Conservation (phyloP, 2,113 vertebrate species). For the Mormoops blainvillei region DNA sequence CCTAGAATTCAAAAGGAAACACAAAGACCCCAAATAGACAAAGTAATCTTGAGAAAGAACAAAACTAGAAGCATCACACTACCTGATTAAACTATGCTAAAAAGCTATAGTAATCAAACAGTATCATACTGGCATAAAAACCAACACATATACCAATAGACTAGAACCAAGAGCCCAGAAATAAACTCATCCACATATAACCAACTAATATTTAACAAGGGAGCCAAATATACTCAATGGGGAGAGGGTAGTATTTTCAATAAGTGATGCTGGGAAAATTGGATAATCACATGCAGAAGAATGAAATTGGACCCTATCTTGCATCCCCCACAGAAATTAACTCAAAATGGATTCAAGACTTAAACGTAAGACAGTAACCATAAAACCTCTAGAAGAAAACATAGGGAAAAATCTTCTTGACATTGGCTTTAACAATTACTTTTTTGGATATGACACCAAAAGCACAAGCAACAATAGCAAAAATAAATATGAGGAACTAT, state of each 20-base stretch:
- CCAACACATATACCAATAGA: neutral
- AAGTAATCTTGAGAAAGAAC: too few species aligned
- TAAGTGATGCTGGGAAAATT: neutral
- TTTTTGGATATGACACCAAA: neutral
- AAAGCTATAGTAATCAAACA: neutral
- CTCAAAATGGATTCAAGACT: too few species aligned
- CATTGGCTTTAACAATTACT: neutral
- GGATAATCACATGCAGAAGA: too few species aligned
- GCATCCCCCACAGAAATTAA: too few species aligned
- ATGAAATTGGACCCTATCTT: too few species aligned
- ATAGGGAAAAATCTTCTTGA: too few species aligned
- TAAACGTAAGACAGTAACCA: too few species aligned
- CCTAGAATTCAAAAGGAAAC: too few species aligned
- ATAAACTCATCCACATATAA: neutral
- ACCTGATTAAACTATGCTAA: neutral
- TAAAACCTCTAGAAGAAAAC: too few species aligned
- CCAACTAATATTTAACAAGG: neutral
- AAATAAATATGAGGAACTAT: neutral
- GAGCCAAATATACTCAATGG: neutral
- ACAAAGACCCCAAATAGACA: too few species aligned
- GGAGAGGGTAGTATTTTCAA: neutral
- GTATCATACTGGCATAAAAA: neutral
- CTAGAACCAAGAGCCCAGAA: neutral
- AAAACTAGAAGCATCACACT: neutral
- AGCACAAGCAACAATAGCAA: neutral